Evolutionary conservation across 2,888 invertebrate species (phyloP), one percentile per base, ranked within the genome.

Genomic region (Mechanitis mazaeus): DNA sequence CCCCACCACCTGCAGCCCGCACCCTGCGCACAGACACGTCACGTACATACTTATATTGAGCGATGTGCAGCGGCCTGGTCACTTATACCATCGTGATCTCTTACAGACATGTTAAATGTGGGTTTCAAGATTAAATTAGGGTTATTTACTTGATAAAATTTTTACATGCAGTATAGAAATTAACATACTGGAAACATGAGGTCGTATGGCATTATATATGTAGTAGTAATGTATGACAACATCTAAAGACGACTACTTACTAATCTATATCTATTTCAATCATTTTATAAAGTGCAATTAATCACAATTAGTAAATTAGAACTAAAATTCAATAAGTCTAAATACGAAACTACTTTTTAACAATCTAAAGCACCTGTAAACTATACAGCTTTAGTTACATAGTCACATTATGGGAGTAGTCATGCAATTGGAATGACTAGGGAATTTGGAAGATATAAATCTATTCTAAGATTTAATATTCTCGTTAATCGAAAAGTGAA

Each of bases 1-100:
- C 91, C 97, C 97, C 92, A 94, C 95, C 93, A 97, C 95, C 93
- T 97, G 97, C 93, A 97, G 96, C 92, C 94, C 94, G 92, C 95
- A 95, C 93, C 96, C 97, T 97, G 92, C 67, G 92, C 93, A 77
- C 67, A 61, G 57, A 59, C 59, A 61, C 60, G 20, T 31, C 9
- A 31, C 31, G 3, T 31, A n/a, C 11, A 50, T 11, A 6, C 6
- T 35, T 35, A 35, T 2, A 35, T 35, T 47, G 28, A 47, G 6
- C 28, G 12, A 47, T 47, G 6, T 2, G n/a, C 20, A 47, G n/a
- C n/a, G 47, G 20, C n/a, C 12, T 47, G 28, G 12, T 47, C n/a
- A 47, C 28, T 20, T 47, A 35, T 35, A 35, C 35, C 35, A 5
- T 35, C 35, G 35, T 35, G 35, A 35, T 35, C 35, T 35, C 35